Evolutionary conservation across 2,888 invertebrate genomes (phyloP).

Genomic region (Polylopha cassiicola): DNA sequence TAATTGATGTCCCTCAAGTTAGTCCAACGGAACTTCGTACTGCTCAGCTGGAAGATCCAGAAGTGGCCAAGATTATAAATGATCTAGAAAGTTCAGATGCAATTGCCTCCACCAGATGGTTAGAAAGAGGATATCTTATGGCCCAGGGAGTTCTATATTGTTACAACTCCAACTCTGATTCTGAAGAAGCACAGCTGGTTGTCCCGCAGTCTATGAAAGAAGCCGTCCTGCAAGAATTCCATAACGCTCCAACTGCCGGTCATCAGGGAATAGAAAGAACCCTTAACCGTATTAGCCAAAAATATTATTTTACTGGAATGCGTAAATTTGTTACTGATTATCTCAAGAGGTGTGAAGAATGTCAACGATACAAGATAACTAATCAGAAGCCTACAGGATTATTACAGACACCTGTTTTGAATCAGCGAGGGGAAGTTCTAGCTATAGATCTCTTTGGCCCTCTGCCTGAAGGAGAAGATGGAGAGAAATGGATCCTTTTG

Average conservation of each 20-base stretch:
- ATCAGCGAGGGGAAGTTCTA: slow-evolving; percentile 25
- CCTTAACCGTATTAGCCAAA: slow-evolving; percentile 10
- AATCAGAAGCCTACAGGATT: slow-evolving; percentile 27
- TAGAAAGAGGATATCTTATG: slow-evolving; percentile 1
- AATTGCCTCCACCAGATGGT: slow-evolving; percentile 3
- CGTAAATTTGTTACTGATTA: slow-evolving; percentile 19
- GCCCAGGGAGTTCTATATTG: slow-evolving; percentile 1
- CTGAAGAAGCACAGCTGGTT: slow-evolving; percentile 11
- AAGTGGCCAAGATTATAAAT: slow-evolving; percentile 11
- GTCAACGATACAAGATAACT: slow-evolving; percentile 24
- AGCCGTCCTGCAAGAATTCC: slow-evolving; percentile 2
- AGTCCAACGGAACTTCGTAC: slow-evolving; percentile 3
- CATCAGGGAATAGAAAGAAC: slow-evolving; percentile 18
- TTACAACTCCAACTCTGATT: slow-evolving; percentile 3
- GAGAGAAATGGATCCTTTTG: slow-evolving; percentile 26
- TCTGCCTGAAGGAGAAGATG: slow-evolving; percentile 21
- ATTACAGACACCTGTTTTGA: slow-evolving; percentile 19
- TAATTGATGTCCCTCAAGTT: slow-evolving; percentile 3
- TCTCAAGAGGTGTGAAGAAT: slow-evolving; percentile 1
- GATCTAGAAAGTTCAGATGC: slow-evolving; percentile 2
- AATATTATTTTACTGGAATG: slow-evolving; percentile 26
- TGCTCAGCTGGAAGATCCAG: slow-evolving; percentile 11
- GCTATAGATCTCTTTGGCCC: slow-evolving; percentile 31
- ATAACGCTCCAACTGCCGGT: slow-evolving; percentile 7
- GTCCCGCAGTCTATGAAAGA: slow-evolving; percentile 6